These are phyloP conservation scores for Nannobrachium achirus DNA, from an alignment of 2,113 vertebrate species.

Conservation along the genomic window DNA sequence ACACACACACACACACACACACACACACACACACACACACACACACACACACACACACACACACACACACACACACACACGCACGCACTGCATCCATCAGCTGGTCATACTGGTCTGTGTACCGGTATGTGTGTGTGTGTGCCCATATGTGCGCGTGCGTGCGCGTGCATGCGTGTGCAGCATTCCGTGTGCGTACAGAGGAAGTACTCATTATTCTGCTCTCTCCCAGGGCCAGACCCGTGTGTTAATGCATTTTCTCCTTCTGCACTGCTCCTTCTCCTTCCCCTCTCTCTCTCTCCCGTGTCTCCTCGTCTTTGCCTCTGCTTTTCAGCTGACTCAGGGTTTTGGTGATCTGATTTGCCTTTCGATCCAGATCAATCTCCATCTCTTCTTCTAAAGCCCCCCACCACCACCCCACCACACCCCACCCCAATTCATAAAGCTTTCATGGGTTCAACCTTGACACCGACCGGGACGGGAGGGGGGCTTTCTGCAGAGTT, in stretches of 20 bases:
- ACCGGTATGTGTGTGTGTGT: constrained; percentile 13
- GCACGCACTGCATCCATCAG: constrained; percentile 37
- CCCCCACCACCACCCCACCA: background rate
- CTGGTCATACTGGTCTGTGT: constrained; percentile 47
- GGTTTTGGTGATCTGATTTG: constrained; percentile 72
- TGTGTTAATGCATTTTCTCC: constrained; percentile 73
- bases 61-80: constrained; percentile 16
- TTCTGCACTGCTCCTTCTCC: constrained; percentile 35
- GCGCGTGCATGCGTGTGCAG: constrained; percentile 28
- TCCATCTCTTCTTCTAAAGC: constrained; percentile 48
- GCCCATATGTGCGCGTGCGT: background rate
- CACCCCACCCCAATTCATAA: constrained; percentile 43
- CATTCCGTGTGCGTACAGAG: no score
- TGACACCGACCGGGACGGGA: constrained; percentile 56
- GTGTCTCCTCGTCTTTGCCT: constrained; percentile 19
- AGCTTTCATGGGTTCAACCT: constrained; percentile 70
- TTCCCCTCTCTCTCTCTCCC: constrained; percentile 31
- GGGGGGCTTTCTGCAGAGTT: constrained; percentile 28
- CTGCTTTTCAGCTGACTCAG: constrained; percentile 73
- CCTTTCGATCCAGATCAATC: constrained; percentile 75
- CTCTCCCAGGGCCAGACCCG: constrained; percentile 65
- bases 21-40: constrained; percentile 11
- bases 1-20: constrained; percentile 20
- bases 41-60: constrained; percentile 1
- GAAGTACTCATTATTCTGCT: constrained; percentile 59